Evolutionary conservation across 1,140 invertebrate species (phyloP).

Genomic region (Copidosoma floridanum): DNA sequence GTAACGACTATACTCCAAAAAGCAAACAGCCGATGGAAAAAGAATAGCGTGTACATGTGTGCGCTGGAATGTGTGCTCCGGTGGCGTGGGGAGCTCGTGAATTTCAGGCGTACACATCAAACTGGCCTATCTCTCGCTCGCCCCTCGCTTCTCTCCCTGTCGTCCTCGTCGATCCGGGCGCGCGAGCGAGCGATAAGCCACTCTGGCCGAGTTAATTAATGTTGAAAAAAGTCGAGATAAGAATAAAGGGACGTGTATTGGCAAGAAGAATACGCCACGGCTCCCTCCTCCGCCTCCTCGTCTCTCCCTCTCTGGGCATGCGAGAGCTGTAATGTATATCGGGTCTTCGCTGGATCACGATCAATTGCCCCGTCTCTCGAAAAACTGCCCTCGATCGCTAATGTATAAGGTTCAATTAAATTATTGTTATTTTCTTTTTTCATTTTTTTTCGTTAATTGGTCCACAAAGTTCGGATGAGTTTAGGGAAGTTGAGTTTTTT

Average conservation of each 20-base stretch:
- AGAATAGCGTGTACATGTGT: not conserved
- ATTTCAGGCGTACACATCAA: conserved; percentile 3
- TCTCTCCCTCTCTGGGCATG: not conserved
- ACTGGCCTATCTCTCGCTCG: conserved; percentile 16
- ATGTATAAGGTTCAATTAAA: not conserved
- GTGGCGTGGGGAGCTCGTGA: not conserved
- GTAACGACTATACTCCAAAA: too few species aligned
- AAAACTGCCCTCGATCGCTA: not conserved
- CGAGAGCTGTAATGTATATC: not conserved
- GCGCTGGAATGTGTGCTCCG: not conserved
- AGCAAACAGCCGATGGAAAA: not conserved
- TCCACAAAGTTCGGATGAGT: too few species aligned
- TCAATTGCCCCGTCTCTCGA: not conserved
- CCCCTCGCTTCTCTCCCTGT: conserved; percentile 11
- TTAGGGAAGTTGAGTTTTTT: too few species aligned
- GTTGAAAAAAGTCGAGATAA: conserved; percentile 37
- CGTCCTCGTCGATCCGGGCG: not conserved
- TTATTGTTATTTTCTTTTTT: too few species aligned
- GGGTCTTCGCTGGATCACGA: too few species aligned
- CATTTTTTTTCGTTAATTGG: too few species aligned
- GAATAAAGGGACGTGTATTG: conserved; percentile 23
- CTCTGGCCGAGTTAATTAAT: conserved; percentile 40
- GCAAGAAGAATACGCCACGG: conserved; percentile 3
- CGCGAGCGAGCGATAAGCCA: conserved; percentile 34
- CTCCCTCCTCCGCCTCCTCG: too few species aligned